These are phyloP conservation scores for Myotis pilosus DNA, from an alignment of 2,797 vertebrate genomes.

Conservation along the genomic window DNA sequence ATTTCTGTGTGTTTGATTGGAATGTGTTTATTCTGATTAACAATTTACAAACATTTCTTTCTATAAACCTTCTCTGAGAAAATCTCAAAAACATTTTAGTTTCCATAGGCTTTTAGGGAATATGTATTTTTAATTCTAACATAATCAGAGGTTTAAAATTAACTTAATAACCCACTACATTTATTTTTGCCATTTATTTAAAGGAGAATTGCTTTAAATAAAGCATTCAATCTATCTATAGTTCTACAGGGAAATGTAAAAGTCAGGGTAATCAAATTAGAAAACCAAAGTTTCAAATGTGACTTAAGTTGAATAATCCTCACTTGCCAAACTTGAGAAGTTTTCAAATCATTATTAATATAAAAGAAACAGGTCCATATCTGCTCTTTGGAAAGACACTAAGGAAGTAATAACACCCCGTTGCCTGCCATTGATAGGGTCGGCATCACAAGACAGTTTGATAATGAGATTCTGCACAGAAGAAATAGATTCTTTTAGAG, in stretches of 20 bases:
- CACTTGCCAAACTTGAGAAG: conserved; percentile 37
- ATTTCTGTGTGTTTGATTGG: conserved; percentile 75
- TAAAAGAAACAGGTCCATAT: neutral
- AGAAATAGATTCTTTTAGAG: conserved; percentile 20
- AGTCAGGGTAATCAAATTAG: conserved; percentile 50
- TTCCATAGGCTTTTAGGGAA: conserved; percentile 5
- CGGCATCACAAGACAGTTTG: neutral
- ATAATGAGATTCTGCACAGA: conserved; percentile 12
- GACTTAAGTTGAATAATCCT: neutral
- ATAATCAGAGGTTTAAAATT: conserved; percentile 54
- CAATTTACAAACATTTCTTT: conserved; percentile 70
- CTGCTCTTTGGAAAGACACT: neutral
- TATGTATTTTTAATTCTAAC: conserved; percentile 59
- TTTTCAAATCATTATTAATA: neutral
- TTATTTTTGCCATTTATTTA: conserved; percentile 19
- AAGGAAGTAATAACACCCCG: neutral
- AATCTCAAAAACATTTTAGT: conserved; percentile 51
- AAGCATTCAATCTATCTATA: neutral
- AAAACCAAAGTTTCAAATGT: neutral
- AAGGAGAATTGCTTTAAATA: conserved; percentile 53
- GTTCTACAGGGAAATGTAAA: conserved; percentile 28
- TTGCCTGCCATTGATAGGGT: neutral
- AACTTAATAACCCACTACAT: conserved; percentile 49
- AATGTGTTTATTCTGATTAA: conserved; percentile 74
- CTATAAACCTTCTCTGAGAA: conserved; percentile 26